Evolutionary conservation across 2,888 invertebrate species (phyloP), one percentile per base, ranked within the genome.

Genomic region (Cremastinae sp.): DNA sequence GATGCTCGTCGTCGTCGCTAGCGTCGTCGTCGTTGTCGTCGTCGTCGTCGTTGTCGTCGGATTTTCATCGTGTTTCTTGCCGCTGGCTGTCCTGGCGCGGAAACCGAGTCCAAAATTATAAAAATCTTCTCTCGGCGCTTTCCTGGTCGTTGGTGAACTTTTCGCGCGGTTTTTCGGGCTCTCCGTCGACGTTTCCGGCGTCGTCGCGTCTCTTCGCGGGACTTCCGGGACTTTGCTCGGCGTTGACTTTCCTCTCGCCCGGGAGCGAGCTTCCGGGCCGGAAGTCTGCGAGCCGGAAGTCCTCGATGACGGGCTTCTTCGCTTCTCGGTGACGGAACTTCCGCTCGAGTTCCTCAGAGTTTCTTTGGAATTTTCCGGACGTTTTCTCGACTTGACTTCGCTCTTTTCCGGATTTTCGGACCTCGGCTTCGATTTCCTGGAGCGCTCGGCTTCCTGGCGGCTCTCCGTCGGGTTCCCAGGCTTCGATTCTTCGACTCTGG

Each of bases 91-190:
- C 10, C 89, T 80, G 2, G 88, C 88, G 2, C 89, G 80, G 70
- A 87, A 87, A 16, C 88, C 88, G 18, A 87, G 68, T 8, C 88
- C 88, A 16, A 85, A 83, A 79, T 89, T 87, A 49, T 87, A 87
- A 61, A 83, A 87, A 71, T 89, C 88, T 20, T 88, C 88, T 28
- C 83, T 84, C 3, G 78, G 70, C 0, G 76, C 66, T 62, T 73
- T 81, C 0, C 74, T n/a, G n/a, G 65, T 20, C 53, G 70, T 43
- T 49, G 78, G n/a, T 56, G 71, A 36, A 45, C 49, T 16, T 45
- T 49, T 76, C 12, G 74, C 77, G 0, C 78, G 75, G 66, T 64
- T 79, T 72, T 28, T 66, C 45, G 49, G 43, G 1, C 41, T 56
- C 43, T 73, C 75, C 5, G 47, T 34, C 56, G n/a, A 53, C 36